A percentile compares a stretch with the other conserved stretches of the same genome.
phyloP scores from a whole-genome alignment of 2,113 vertebrate species.

The Salvelinus namaycush region DNA sequence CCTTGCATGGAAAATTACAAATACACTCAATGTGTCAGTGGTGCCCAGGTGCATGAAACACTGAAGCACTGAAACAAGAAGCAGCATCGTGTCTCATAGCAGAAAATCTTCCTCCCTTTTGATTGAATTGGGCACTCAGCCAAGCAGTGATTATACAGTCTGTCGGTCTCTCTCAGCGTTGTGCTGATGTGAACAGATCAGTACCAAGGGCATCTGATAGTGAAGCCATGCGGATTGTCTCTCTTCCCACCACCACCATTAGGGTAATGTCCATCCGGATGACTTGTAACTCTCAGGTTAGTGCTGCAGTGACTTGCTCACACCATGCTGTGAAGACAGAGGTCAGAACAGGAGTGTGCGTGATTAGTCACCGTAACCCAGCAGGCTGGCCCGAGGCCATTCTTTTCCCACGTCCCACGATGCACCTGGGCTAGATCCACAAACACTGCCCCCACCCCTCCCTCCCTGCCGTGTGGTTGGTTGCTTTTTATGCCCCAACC shows the following conservation, averaged over 20 bases:
- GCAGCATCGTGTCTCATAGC: slow-evolving; percentile 1
- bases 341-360: slow-evolving; percentile 45
- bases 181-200: slow-evolving; percentile 55
- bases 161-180: slow-evolving; percentile 42
- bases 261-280: slow-evolving; percentile 38
- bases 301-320: slow-evolving; percentile 27
- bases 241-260: slow-evolving; percentile 25
- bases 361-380: slow-evolving; percentile 15
- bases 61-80: not conserved
- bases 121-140: slow-evolving; percentile 28
- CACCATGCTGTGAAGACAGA: slow-evolving; percentile 12
- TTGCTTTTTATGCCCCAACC: not conserved
- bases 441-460: too few species aligned
- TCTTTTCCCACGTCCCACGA: slow-evolving; percentile 23
- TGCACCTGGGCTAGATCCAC: slow-evolving; percentile 10
- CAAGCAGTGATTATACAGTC: slow-evolving; percentile 46
- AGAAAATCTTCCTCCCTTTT: slow-evolving; percentile 3
- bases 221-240: slow-evolving; percentile 29
- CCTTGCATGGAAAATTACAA: too few species aligned
- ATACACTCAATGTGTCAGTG: too few species aligned
- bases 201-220: slow-evolving; percentile 59
- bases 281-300: slow-evolving; percentile 35
- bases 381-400: slow-evolving; percentile 33
- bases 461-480: too few species aligned
- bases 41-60: not conserved